Evolutionary conservation across 2,888 invertebrate genomes (phyloP).

Genomic region (Lepidocyrtinus sp.): DNA sequence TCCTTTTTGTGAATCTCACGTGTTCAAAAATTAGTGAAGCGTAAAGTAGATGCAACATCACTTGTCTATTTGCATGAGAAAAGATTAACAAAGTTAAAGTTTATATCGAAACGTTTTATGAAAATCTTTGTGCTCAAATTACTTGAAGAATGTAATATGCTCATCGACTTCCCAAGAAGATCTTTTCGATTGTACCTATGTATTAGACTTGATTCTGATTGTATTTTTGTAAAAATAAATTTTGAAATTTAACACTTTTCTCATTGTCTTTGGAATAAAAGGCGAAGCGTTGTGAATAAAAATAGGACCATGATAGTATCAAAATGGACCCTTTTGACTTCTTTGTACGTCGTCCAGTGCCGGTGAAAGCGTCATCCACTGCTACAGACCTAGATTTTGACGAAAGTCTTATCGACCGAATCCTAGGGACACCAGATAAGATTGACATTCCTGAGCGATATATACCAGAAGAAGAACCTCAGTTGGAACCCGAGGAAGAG

Average conservation of each 20-base stretch:
- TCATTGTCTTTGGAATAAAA: background rate
- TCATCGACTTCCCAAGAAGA: background rate
- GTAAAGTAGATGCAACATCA: background rate
- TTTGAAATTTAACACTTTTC: background rate
- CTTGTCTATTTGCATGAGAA: background rate
- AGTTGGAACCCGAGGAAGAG: slow-evolving; percentile 67
- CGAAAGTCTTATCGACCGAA: slow-evolving; percentile 67
- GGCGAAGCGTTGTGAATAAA: background rate
- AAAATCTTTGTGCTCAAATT: background rate
- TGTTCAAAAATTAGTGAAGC: background rate
- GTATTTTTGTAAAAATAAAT: background rate
- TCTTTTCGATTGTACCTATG: background rate
- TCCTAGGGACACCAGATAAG: slow-evolving; percentile 68
- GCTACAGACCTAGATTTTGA: slow-evolving; percentile 67
- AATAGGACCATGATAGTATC: slow-evolving; percentile 41
- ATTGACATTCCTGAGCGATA: slow-evolving; percentile 69
- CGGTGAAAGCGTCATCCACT: slow-evolving; percentile 63
- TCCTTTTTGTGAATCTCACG: background rate
- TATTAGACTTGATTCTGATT: too few relatives aligned
- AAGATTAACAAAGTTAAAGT: background rate
- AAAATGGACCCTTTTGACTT: slow-evolving; percentile 68
- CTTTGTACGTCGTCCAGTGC: slow-evolving; percentile 60
- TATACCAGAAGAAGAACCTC: slow-evolving; percentile 66
- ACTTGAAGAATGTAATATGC: too few relatives aligned
- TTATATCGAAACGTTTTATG: background rate